Evolutionary conservation across 2,888 invertebrate species (phyloP), one percentile per base, ranked within the genome.

Genomic region (Drosophila pseudotalamancana): DNA sequence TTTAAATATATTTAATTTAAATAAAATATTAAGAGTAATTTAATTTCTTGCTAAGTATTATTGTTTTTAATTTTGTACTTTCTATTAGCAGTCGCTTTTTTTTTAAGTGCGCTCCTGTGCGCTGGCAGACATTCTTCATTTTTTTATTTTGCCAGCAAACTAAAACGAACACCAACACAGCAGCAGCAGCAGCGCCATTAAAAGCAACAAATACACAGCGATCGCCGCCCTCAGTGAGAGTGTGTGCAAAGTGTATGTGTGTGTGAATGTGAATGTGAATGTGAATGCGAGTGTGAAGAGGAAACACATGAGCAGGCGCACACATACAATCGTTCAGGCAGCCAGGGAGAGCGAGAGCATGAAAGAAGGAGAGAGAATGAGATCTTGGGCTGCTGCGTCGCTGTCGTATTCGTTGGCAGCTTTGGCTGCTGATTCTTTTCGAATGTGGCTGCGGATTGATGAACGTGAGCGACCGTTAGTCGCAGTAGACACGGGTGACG

Each of bases 401-500:
- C 46, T 19, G 67, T 61, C 35, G 63, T 53, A 39, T 61, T 62
- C 35, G 53, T 51, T 35, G 73, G 54, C 57, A 54, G 72, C 42
- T 62, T 62, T 69, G 65, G 40, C 34, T 56, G 51, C 56, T 61
- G 61, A 49, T 72, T 65, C 70, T 75, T 72, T 76, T 61, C 54
- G 54, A 60, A 54, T 75, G 76, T 60, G 60, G 62, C 66, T 68
- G 62, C 66, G 65, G 73, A 71, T 76, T 65, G 63, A 63, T 71
- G 79, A 74, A 65, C 68, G 65, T 61, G 59, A 68, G 49, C 68
- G 69, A 78, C 80, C 82, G 85, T 88, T 89, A 89, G 89, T 89
- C 88, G 87, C 81, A 85, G 81, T 85, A 83, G 89, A 83, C 77
- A 87, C 89, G 89, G 86, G 82, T 89, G 88, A 88, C 84, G 88